Percentiles rank a stretch among this genome's conserved stretches.
Conservation (phyloP, 2,797 vertebrate species). For the Choloepus didactylus region DNA sequence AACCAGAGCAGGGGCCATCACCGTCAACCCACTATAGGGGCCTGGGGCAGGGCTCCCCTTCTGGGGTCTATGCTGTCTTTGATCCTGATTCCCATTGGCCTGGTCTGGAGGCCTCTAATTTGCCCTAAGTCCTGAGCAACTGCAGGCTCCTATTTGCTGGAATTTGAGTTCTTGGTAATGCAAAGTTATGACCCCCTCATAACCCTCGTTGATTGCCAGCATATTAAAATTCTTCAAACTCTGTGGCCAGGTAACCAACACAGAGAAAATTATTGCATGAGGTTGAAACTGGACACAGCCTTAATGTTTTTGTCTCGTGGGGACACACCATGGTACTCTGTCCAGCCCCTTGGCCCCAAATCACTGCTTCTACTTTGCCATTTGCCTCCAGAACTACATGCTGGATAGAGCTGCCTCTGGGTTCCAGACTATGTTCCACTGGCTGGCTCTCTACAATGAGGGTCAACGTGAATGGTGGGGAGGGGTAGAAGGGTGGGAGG, state of each 20-base stretch:
- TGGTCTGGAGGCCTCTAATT: not conserved
- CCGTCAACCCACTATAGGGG: no score
- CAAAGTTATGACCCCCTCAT: not conserved
- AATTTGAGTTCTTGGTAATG: not conserved
- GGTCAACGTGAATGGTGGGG: not conserved
- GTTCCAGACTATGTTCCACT: not conserved
- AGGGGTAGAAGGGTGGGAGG: not conserved
- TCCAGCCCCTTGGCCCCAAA: not conserved
- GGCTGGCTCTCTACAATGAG: not conserved
- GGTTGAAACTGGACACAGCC: not conserved
- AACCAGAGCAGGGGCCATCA: no score
- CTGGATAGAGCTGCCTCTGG: not conserved
- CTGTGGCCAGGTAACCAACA: not conserved
- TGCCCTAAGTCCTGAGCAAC: not conserved
- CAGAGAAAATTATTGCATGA: not conserved
- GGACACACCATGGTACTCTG: not conserved
- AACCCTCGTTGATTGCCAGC: not conserved
- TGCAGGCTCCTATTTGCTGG: not conserved
- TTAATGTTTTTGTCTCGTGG: not conserved
- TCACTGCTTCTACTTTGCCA: not conserved
- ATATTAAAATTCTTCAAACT: not conserved
- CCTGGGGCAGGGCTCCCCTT: not conserved
- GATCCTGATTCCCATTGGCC: not conserved
- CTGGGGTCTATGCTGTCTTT: not conserved
- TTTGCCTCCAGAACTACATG: not conserved